Base-by-base conservation (phyloP, 1,140 invertebrate genomes). In the Aricia agestis region DNA sequence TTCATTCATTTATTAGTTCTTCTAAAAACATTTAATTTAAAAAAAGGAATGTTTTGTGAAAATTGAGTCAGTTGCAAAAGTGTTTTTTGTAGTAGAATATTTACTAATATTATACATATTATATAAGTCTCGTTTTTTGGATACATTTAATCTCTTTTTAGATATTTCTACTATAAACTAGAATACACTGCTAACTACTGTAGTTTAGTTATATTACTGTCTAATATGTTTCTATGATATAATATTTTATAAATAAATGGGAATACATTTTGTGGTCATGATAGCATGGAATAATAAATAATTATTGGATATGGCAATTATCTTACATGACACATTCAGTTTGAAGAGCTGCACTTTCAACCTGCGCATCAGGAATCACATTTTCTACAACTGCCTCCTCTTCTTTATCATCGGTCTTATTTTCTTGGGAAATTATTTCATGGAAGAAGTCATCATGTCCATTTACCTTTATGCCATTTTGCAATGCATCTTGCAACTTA, bases 401-500 rank as follows among this genome's bases (percentile, higher is more conserved):
- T 13, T 42, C 68, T 66, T 72, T 66, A 67, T 72, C 67, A 69
- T 77, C 75, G 70, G 77, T 73, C 45, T 78, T 70, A 67, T 73
- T 70, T 68, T 77, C 68, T 52, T 52, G 11, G 10, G 45, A 15
- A 9, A 52, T 52, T 9, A 19, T 57, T 68, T 78, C 79, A 71
- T 74, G 66, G 19, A 73, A 70, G 18, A 73, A 73, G 32, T 77
- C 72, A 36, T 78, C 78, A 31, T 84, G 82, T 66, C 88, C 86
- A 74, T 91, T 89, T 1, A 84, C 68, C 70, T 83, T 73, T 6
- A 82, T 76, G 83, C 92, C 85, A 67, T 88, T 88, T 11, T 75
- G 45, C 18, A 87, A 58, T 78, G 90, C 70, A 81, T 95, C 94
- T 70, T 95, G 94, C 42, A 96, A 93, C 86, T 96, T 96, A 42